A percentile compares a stretch with the other conserved stretches of the same genome.
phyloP scores from a whole-genome alignment of 2,113 vertebrate species.

The Brachyhypopomus occidentalis region DNA sequence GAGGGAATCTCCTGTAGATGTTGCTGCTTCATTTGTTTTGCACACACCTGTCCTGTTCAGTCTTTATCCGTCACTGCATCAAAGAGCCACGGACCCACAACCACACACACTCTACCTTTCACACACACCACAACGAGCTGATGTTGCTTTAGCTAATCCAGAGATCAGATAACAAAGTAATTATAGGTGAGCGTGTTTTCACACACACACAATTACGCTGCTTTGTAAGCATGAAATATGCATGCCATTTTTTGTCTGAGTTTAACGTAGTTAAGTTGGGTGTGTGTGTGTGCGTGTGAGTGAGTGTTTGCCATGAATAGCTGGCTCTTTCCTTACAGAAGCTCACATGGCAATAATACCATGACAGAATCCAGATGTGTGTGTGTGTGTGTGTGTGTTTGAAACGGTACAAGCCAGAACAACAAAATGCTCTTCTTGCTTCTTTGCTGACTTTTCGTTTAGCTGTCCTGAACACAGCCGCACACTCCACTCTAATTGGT shows the following conservation, averaged over 20 bases:
- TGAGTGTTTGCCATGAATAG: neutral
- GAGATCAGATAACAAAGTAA: constrained; percentile 36
- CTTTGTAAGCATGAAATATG: constrained; percentile 6
- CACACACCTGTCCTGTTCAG: constrained; percentile 17
- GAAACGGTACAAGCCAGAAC: neutral
- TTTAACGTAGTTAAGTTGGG: neutral
- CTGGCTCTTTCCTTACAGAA: neutral
- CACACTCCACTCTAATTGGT: constrained; percentile 15
- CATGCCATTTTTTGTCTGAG: neutral
- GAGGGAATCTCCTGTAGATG: neutral
- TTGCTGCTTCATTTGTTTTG: constrained; percentile 40
- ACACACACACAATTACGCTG: neutral
- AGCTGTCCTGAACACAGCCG: neutral
- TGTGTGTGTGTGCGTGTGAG: constrained; percentile 1
- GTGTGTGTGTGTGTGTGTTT: constrained; percentile 24
- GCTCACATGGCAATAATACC: neutral
- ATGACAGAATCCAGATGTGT: neutral
- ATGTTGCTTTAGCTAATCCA: constrained; percentile 33
- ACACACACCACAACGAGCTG: constrained; percentile 31
- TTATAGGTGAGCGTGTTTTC: constrained; percentile 2
- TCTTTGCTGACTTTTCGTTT: constrained; percentile 19
- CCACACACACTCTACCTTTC: constrained; percentile 2
- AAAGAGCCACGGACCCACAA: constrained; percentile 4
- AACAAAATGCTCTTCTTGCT: constrained; percentile 6
- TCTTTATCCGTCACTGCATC: constrained; percentile 9